phyloP scores from a whole-genome alignment of 2,113 vertebrate genomes.

The Dolichotis patagonum region DNA sequence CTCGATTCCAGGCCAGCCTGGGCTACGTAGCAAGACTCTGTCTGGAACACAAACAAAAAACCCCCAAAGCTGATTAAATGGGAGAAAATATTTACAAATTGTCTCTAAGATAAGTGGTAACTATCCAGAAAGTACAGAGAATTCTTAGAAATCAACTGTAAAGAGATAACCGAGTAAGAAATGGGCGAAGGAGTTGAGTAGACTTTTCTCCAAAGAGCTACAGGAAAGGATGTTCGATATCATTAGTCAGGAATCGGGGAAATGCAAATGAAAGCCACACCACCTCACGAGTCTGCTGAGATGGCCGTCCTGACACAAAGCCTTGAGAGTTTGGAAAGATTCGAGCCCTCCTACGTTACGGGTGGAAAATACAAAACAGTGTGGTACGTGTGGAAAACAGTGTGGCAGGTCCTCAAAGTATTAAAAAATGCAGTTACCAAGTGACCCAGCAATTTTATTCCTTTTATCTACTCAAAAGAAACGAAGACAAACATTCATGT shows the following conservation, averaged over 20 bases:
- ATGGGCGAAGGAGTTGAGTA: not conserved
- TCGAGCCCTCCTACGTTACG: not conserved
- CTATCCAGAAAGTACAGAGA: not conserved
- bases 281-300: not conserved
- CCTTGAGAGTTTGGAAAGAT: not conserved
- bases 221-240: not conserved
- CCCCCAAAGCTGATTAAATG: not conserved
- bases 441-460: not conserved
- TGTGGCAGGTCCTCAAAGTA: not conserved
- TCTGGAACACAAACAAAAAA: not conserved
- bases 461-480: not conserved
- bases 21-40: not conserved
- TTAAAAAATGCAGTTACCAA: not conserved
- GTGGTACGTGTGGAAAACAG: not conserved
- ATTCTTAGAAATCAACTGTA: not conserved
- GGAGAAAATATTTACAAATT: not conserved
- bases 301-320: not conserved
- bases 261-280: not conserved
- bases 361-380: not conserved
- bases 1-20: not conserved
- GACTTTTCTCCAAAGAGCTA: not conserved
- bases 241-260: not conserved
- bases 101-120: not conserved
- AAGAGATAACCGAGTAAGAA: not conserved
- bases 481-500: not conserved